A percentile compares a stretch with the other conserved stretches of the same genome.
phyloP scores from a whole-genome alignment of 1,140 invertebrate species.

The Colletes gigas region DNA sequence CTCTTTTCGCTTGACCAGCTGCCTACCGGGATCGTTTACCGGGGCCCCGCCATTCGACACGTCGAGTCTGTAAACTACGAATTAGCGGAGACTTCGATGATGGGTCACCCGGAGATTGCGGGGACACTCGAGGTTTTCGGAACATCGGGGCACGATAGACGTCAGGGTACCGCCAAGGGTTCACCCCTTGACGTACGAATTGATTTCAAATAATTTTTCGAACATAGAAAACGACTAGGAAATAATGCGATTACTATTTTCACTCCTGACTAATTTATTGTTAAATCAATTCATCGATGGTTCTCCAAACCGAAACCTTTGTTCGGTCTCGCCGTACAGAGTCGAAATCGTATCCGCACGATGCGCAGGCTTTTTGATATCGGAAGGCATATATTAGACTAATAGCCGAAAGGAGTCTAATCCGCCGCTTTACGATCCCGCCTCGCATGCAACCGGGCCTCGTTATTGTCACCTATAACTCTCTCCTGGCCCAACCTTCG shows the following conservation, averaged over 20 bases:
- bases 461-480: constrained; percentile 67
- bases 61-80: constrained; percentile 19
- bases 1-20: constrained; percentile 60
- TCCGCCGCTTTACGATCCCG: constrained; percentile 63
- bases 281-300: too few relatives aligned
- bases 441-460: constrained; percentile 41
- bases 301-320: too few relatives aligned
- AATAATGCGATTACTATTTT: too few relatives aligned
- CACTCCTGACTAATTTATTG: too few relatives aligned
- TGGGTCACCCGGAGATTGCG: neutral
- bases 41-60: constrained; percentile 2
- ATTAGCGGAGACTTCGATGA: constrained; percentile 1
- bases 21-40: constrained; percentile 27
- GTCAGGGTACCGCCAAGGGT: neutral
- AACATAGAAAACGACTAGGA: too few relatives aligned
- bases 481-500: constrained; percentile 19
- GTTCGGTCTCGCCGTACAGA: too few relatives aligned
- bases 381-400: constrained; percentile 57
- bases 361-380: constrained; percentile 41
- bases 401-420: constrained; percentile 61
- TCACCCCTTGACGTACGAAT: neutral
- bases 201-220: too few relatives aligned
- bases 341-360: neutral
- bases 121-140: neutral
- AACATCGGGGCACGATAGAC: neutral